Percentiles rank a stretch among this genome's conserved stretches.
phyloP scores from a whole-genome alignment of 1,140 invertebrate genomes.

The Zaprionus taronus region DNA sequence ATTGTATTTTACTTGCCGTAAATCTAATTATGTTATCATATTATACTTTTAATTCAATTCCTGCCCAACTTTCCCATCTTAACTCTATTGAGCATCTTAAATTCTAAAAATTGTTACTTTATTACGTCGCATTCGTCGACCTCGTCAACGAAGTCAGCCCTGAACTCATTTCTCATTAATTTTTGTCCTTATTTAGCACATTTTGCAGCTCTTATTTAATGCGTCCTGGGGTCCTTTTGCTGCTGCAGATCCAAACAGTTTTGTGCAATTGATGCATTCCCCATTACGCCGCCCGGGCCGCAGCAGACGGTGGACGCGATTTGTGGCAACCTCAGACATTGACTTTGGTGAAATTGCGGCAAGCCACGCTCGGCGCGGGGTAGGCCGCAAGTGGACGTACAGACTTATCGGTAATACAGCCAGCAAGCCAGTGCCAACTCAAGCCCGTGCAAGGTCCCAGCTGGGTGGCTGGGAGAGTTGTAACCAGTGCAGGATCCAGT shows the following conservation, averaged over 20 bases:
- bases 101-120: background rate
- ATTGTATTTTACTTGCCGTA: too few relatives aligned
- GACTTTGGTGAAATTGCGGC: conserved; percentile 75
- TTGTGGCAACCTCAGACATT: conserved; percentile 66
- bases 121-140: background rate
- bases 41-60: too few relatives aligned
- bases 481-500: conserved; percentile 13
- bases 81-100: background rate
- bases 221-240: background rate
- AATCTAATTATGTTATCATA: too few relatives aligned
- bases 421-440: conserved; percentile 35
- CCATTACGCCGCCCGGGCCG: conserved; percentile 47
- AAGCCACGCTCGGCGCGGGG: conserved; percentile 31
- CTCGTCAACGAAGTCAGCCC: background rate
- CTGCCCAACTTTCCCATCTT: too few relatives aligned
- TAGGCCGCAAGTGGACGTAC: conserved; percentile 9
- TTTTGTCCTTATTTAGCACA: conserved; percentile 7
- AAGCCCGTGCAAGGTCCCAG: conserved; percentile 4
- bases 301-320: conserved; percentile 32
- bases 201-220: conserved; percentile 16
- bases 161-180: conserved; percentile 18
- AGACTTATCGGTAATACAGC: conserved; percentile 68
- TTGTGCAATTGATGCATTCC: conserved; percentile 57
- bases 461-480: background rate
- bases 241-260: conserved; percentile 35